A percentile compares a stretch with the other conserved stretches of the same genome.
These are phyloP conservation scores for Neogale vison DNA, from an alignment of 2,113 vertebrate species.

Conservation along the genomic window DNA sequence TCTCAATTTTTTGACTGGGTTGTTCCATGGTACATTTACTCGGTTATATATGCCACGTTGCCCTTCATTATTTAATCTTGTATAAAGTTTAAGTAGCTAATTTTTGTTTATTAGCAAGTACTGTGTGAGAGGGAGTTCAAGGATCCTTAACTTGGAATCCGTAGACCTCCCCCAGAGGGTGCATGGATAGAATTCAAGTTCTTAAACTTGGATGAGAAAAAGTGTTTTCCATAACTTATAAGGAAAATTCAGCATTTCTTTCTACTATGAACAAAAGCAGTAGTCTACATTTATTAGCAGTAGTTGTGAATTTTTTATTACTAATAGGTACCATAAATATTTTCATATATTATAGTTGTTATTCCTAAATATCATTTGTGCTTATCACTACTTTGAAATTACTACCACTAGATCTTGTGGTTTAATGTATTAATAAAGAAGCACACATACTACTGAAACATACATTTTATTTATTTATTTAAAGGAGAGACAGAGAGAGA, in stretches of 20 bases:
- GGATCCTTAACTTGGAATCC: not conserved
- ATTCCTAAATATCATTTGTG: slow-evolving; percentile 12
- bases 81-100: not conserved
- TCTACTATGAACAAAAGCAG: not conserved
- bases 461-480: not conserved
- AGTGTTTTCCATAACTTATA: not conserved
- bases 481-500: not conserved
- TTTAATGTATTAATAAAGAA: slow-evolving; percentile 47
- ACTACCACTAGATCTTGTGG: not conserved
- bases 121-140: not conserved
- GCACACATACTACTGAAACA: not conserved
- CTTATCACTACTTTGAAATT: slow-evolving; percentile 14
- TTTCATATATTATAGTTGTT: slow-evolving; percentile 6
- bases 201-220: slow-evolving; percentile 27
- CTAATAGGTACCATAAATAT: slow-evolving; percentile 29
- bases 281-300: not conserved
- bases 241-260: slow-evolving; percentile 7
- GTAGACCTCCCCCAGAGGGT: not conserved
- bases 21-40: not conserved
- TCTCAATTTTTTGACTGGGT: slow-evolving; percentile 16
- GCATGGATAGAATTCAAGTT: not conserved
- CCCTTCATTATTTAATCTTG: not conserved
- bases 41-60: slow-evolving; percentile 8
- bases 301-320: slow-evolving; percentile 15
- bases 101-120: slow-evolving; percentile 11